Base-by-base conservation (phyloP, 2,113 vertebrate species). In the Phocoena phocoena region DNA sequence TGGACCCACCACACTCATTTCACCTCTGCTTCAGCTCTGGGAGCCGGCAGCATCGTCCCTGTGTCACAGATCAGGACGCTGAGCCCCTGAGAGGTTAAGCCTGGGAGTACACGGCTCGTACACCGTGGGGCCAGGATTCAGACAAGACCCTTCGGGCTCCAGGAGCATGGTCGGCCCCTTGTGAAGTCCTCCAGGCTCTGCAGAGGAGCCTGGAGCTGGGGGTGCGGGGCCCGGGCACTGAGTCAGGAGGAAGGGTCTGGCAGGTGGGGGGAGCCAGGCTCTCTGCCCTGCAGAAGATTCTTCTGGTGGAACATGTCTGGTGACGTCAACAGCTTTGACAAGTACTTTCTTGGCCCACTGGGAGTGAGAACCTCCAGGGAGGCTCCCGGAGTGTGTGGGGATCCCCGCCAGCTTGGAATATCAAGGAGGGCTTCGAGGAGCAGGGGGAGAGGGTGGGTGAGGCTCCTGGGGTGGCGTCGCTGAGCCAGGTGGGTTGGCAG, bases 81-180 rank as follows among this genome's bases (percentile, higher is more conserved):
- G 17, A 60, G 85, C 36, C n/a, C 4, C 68, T 1, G 7, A 9
- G 79, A 36, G 79, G 23, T 14, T 7, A 15, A 1, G n/a, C n/a
- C n/a, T 0, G 1, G 67, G 68, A 23, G 12, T 1, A 6, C n/a
- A 10, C 9, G 21, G 65, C 18, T 67, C 36, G 11, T 44, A 8
- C 0, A 0, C 0, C 0, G 1, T 1, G 18, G 50, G 17, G 33
- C 41, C 73, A 13, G 55, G 8, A 17, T 7, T n/a, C 76, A 60
- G 41, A 63, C 12, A 4, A 11, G 44, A 14, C 28, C 38, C 60
- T 36, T 11, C 0, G 18, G 11, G 18, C 85, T 15, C 53, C 28
- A 8, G 26, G 18, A 6, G 8, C 12, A 5, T 0, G 4, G 50
- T 6, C 3, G 0, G 21, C n/a, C 50, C n/a, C 11, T 2, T 10